A percentile compares a stretch with the other conserved stretches of the same genome.
phyloP scores from a whole-genome alignment of 2,113 vertebrate species.

The Paedocypris sp. region DNA sequence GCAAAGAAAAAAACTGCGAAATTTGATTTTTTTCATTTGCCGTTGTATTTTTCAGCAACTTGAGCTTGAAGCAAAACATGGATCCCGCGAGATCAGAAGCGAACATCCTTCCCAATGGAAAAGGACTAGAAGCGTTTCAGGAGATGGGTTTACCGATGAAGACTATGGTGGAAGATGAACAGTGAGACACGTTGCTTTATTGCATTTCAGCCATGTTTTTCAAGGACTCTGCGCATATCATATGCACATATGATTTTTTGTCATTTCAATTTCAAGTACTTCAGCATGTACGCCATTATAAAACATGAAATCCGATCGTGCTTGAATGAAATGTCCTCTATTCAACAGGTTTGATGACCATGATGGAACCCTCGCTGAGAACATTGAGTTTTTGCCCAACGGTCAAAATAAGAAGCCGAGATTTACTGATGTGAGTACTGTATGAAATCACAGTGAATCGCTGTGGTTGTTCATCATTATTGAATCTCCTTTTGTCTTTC shows the following conservation, averaged over 20 bases:
- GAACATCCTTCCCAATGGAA: constrained; percentile 63
- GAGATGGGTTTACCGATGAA: constrained; percentile 53
- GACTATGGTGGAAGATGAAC: constrained; percentile 53
- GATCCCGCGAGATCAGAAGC: constrained; percentile 58
- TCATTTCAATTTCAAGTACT: too few species aligned
- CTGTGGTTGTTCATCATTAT: not conserved
- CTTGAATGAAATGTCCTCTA: not conserved
- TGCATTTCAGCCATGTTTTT: too few species aligned
- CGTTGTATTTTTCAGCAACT: constrained; percentile 13
- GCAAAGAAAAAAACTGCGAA: too few species aligned
- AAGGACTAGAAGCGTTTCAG: constrained; percentile 45
- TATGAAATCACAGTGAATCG: not conserved
- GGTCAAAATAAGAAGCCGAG: constrained; percentile 71
- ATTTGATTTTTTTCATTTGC: not conserved
- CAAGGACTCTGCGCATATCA: too few species aligned
- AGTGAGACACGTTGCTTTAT: constrained; percentile 47
- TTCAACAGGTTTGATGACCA: constrained; percentile 70
- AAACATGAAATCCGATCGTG: too few species aligned
- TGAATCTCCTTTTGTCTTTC: constrained; percentile 12
- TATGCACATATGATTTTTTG: too few species aligned
- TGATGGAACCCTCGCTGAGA: constrained; percentile 56
- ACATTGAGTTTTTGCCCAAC: constrained; percentile 74
- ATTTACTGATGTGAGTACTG: constrained; percentile 80
- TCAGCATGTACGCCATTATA: too few species aligned
- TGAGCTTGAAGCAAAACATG: constrained; percentile 39